phyloP scores from a whole-genome alignment of 2,888 invertebrate species.

The Aleiodes leptofemur region DNA sequence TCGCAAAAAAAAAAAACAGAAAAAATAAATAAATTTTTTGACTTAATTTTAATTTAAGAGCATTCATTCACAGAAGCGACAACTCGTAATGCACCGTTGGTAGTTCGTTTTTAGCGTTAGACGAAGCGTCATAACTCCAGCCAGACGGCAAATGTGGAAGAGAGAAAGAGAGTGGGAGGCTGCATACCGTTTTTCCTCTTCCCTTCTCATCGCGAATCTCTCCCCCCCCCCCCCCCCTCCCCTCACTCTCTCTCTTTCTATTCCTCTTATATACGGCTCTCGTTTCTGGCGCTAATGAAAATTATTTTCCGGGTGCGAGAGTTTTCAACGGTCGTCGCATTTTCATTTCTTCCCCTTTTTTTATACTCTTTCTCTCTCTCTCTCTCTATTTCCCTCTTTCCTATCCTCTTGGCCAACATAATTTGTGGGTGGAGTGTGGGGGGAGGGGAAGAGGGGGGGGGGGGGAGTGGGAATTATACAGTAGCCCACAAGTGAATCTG shows the following conservation, averaged over 20 bases:
- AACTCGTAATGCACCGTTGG: constrained; percentile 35
- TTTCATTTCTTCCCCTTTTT: constrained; percentile 10
- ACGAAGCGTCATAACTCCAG: constrained; percentile 44
- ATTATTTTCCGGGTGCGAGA: constrained; percentile 49
- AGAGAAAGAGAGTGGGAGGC: constrained; percentile 42
- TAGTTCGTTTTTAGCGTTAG: constrained; percentile 45
- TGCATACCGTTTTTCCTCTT: constrained; percentile 43
- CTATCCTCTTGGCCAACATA: constrained; percentile 43
- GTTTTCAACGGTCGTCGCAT: constrained; percentile 37
- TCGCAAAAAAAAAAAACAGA: not conserved
- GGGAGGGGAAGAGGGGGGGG: too few species aligned
- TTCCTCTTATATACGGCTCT: constrained; percentile 39
- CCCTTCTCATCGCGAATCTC: constrained; percentile 22
- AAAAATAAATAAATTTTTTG: constrained; percentile 3
- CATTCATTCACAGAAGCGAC: constrained; percentile 37
- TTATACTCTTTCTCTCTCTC: constrained; percentile 19
- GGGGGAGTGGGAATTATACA: constrained; percentile 50
- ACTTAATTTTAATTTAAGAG: constrained; percentile 29
- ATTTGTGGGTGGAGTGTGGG: constrained; percentile 43
- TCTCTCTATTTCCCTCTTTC: constrained; percentile 24
- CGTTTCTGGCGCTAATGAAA: constrained; percentile 37
- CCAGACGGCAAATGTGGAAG: constrained; percentile 40
- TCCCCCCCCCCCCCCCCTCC: too few species aligned
- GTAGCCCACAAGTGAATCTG: constrained; percentile 47
- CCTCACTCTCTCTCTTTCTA: not conserved